These are phyloP conservation scores for Cyclophora albipunctata DNA, from an alignment of 2,888 invertebrate species.

Conservation along the genomic window DNA sequence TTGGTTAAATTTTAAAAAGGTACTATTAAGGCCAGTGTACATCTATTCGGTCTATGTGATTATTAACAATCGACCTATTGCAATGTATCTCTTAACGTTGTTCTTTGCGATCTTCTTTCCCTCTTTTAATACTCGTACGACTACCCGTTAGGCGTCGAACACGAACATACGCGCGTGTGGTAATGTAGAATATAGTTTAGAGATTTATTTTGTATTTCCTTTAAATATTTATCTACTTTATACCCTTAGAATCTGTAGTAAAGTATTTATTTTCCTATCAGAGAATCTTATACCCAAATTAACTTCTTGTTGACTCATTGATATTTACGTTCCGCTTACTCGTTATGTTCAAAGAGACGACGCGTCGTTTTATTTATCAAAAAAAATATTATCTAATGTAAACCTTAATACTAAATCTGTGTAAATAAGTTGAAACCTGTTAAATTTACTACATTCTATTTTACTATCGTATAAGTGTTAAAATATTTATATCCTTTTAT, in stretches of 20 bases:
- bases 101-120: slow-evolving; percentile 5
- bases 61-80: not conserved
- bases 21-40: too few species aligned
- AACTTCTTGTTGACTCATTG: not conserved
- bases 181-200: slow-evolving; percentile 11
- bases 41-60: not conserved
- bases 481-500: slow-evolving; percentile 65
- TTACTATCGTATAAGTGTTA: slow-evolving; percentile 71
- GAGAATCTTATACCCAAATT: not conserved
- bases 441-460: slow-evolving; percentile 74
- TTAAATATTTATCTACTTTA: slow-evolving; percentile 5
- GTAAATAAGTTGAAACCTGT: slow-evolving; percentile 73
- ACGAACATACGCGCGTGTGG: slow-evolving; percentile 11
- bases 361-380: slow-evolving; percentile 1
- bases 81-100: not conserved
- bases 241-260: slow-evolving; percentile 6
- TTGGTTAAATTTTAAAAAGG: too few species aligned
- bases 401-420: slow-evolving; percentile 26
- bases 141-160: slow-evolving; percentile 10
- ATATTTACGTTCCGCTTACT: not conserved
- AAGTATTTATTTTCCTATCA: not conserved
- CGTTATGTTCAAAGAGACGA: not conserved
- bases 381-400: slow-evolving; percentile 5
- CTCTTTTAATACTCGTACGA: slow-evolving; percentile 18
- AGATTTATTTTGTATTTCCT: not conserved